Conservation (phyloP, 2,113 vertebrate genomes). For the Hippocampus mohnikei region DNA sequence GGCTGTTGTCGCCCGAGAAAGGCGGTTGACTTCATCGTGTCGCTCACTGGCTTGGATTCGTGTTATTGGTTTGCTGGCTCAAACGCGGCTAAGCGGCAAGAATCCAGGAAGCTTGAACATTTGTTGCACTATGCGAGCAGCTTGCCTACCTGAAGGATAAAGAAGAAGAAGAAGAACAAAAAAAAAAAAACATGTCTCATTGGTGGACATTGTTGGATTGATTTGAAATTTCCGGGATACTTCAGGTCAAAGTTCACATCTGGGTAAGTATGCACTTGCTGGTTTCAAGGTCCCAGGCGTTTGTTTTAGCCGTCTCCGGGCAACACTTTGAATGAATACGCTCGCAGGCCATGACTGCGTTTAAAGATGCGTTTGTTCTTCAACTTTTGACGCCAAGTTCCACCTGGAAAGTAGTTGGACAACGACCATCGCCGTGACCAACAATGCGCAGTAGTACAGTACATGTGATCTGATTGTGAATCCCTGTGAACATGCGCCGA, state of each 20-base stretch:
- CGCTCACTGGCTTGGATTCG: background rate
- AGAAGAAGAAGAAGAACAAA: background rate
- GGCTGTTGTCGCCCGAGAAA: background rate
- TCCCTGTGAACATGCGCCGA: too few species aligned
- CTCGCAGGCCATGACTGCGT: too few species aligned
- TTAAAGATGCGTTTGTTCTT: too few species aligned
- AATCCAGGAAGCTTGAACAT: background rate
- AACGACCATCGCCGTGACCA: too few species aligned
- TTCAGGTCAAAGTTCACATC: background rate
- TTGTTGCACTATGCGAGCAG: background rate
- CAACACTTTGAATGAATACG: background rate
- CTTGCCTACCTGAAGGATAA: background rate
- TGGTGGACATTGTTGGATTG: background rate
- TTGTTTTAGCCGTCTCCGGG: background rate
- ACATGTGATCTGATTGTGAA: too few species aligned
- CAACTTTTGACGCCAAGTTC: too few species aligned
- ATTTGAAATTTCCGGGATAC: background rate
- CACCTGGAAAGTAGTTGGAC: too few species aligned
- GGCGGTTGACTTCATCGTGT: background rate
- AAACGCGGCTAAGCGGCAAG: background rate
- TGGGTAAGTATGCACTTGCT: background rate
- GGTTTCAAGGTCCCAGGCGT: background rate
- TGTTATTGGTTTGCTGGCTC: slow-evolving; percentile 8
- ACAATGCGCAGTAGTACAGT: too few species aligned
- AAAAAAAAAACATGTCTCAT: background rate